Conservation (phyloP, 1,140 invertebrate genomes). For the Leptinotarsa texana region DNA sequence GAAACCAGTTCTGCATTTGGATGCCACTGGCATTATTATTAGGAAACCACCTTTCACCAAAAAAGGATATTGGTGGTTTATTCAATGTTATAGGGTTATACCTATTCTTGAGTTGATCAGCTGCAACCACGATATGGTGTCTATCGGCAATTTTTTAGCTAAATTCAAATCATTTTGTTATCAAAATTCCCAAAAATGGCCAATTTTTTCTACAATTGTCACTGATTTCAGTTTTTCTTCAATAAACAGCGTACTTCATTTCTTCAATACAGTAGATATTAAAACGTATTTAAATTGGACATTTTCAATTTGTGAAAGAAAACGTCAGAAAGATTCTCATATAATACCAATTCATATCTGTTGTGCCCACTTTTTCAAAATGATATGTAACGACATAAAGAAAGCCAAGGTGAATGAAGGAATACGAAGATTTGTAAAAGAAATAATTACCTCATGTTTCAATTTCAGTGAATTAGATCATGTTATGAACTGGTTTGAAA, state of each 20-base stretch:
- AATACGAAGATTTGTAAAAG: too few relatives aligned
- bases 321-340: too few relatives aligned
- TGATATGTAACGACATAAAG: too few relatives aligned
- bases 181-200: constrained; percentile 5
- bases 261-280: constrained; percentile 24
- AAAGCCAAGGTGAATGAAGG: too few relatives aligned
- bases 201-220: too few relatives aligned
- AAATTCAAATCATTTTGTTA: constrained; percentile 18
- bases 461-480: too few relatives aligned
- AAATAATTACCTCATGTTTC: too few relatives aligned
- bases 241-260: constrained; percentile 13
- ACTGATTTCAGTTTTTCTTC: constrained; percentile 14
- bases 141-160: too few relatives aligned
- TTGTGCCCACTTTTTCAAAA: too few relatives aligned
- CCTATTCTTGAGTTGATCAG: constrained; percentile 19
- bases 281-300: constrained; percentile 14
- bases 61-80: background rate
- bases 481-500: too few relatives aligned
- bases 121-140: background rate
- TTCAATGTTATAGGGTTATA: constrained; percentile 13
- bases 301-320: too few relatives aligned
- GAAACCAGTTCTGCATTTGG: background rate
- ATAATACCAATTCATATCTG: too few relatives aligned
- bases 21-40: background rate
- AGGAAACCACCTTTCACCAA: background rate